These are phyloP conservation scores for Acomys russatus DNA, from an alignment of 2,797 vertebrate species.

Conservation along the genomic window DNA sequence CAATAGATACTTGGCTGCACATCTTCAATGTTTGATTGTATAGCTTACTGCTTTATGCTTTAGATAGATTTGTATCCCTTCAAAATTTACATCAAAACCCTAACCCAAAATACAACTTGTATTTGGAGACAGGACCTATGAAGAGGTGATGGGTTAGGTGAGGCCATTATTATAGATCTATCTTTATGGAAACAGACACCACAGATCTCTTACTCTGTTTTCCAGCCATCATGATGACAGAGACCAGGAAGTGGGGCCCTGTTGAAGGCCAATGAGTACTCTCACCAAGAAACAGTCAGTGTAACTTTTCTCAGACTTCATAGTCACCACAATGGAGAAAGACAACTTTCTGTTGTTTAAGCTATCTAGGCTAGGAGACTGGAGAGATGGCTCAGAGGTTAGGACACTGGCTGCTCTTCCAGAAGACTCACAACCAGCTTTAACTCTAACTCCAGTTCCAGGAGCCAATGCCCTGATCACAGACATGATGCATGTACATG, in stretches of 20 bases:
- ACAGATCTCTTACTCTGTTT: background rate
- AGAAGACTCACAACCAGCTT: background rate
- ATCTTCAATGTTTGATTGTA: constrained; percentile 41
- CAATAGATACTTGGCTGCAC: background rate
- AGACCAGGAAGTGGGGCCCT: background rate
- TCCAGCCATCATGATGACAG: background rate
- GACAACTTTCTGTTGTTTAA: constrained; percentile 18
- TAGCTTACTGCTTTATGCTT: constrained; percentile 1
- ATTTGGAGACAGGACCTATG: background rate
- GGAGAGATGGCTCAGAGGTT: background rate
- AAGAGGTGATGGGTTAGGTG: constrained; percentile 1
- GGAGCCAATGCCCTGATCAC: background rate
- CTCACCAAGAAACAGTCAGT: background rate
- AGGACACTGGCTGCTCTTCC: background rate
- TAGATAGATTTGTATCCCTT: background rate
- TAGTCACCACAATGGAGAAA: background rate
- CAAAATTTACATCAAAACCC: background rate
- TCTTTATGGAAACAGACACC: background rate
- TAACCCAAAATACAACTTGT: background rate
- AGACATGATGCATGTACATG: background rate
- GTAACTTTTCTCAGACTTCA: background rate
- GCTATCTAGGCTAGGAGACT: background rate
- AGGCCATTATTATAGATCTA: background rate
- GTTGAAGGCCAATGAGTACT: background rate
- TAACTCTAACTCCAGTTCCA: background rate